Evolutionary conservation across 37 sponge, comb jelly and placozoan genomes (phyloP), one percentile per base, ranked within the genome.

Genomic region (Tethya wilhelma): DNA sequence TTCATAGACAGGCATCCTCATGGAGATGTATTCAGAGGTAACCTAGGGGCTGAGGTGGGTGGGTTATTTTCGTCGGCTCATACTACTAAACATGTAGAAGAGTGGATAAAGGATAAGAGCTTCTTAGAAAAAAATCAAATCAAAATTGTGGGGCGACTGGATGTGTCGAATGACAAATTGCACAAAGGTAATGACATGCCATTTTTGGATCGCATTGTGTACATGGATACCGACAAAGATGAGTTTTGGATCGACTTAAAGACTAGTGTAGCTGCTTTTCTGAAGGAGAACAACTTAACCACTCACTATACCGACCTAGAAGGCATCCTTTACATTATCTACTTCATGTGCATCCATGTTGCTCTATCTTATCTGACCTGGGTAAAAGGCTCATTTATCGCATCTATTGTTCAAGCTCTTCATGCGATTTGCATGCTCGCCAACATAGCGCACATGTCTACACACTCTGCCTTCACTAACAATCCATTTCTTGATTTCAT

Each of bases 121-220:
- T 63, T 63, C 20, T 22, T 11, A 7, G 20, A 25, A 25, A 26
- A 26, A 63, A 63, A 63, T 63, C 9, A 22, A 8, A 63, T 63
- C 31, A 22, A 63, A 63, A 8, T 20, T 63, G 26, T 63, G 9
- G 64, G 64, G 9, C 64, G 26, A 8, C 9, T 63, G 25, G 64
- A 63, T 63, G 26, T 63, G 9, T 11, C 64, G 9, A 25, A 26
- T 22, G 17, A 63, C 26, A 11, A 63, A 9, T 11, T 63, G 64
- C 64, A 26, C 20, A 22, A 26, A 29, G 64, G 26, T 63, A 63
- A 63, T 7, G 20, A n/a, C 9, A 22, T 20, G 25, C 25, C 64
- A 22, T 63, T 63, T 63, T 63, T 63, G 64, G 64, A 63, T 63
- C 64, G 64, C 8, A 63, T 63, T 63, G 64, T 63, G 7, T 63